Evolutionary conservation across 2,888 invertebrate genomes (phyloP).

Genomic region (Mellilla xanthometata): DNA sequence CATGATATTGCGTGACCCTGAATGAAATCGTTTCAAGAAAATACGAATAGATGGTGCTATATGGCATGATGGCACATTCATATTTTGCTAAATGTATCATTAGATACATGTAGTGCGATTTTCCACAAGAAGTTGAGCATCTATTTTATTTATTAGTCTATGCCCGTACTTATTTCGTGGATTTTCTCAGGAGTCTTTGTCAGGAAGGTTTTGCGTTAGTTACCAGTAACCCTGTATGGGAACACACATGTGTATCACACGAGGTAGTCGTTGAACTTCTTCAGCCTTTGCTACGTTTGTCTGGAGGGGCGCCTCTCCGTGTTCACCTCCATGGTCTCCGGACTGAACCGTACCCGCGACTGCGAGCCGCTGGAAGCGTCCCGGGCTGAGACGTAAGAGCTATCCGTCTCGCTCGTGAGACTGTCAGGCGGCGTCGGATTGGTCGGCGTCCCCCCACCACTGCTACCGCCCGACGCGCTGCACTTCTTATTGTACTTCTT

Average conservation of each 20-base stretch:
- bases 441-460: conserved; percentile 88
- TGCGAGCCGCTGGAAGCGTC: conserved; percentile 88
- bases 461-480: conserved; percentile 79
- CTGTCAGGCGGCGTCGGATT: conserved; percentile 94
- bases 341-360: conserved; percentile 90
- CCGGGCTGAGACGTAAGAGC: conserved; percentile 93
- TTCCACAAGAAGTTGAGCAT: too few species aligned
- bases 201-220: too few species aligned
- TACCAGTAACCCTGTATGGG: too few species aligned
- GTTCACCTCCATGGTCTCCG: conserved; percentile 85
- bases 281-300: conserved; percentile 77
- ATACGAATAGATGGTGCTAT: too few species aligned
- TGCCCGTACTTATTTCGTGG: too few species aligned
- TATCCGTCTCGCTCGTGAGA: conserved; percentile 91
- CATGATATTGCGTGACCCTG: too few species aligned
- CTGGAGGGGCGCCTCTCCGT: conserved; percentile 55
- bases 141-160: too few species aligned
- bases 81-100: too few species aligned
- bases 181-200: too few species aligned
- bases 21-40: too few species aligned
- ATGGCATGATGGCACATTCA: too few species aligned
- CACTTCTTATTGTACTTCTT: conserved; percentile 86
- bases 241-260: conserved; percentile 54
- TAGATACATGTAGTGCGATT: too few species aligned
- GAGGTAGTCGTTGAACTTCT: conserved; percentile 76